These are phyloP conservation scores for Zaprionus obscuricornis DNA, from an alignment of 2,888 invertebrate species.

Conservation along the genomic window DNA sequence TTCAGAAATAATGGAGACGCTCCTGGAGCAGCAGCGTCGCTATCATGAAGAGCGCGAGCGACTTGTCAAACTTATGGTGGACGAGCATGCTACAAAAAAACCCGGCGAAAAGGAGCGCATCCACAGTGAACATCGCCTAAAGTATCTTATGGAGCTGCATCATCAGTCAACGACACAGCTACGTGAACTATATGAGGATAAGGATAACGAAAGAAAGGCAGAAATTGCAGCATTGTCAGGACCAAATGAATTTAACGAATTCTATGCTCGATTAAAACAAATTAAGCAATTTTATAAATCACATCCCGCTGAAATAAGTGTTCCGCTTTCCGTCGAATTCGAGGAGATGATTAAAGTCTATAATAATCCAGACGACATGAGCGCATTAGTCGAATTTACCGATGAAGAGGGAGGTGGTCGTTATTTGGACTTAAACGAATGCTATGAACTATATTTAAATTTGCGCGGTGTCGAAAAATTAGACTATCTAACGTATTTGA, in stretches of 20 bases:
- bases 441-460: constrained; percentile 97
- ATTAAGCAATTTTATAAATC: constrained; percentile 98
- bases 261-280: constrained; percentile 95
- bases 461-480: constrained; percentile 98
- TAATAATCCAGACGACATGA: constrained; percentile 95
- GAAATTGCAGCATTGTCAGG: constrained; percentile 97
- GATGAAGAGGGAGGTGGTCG: constrained; percentile 99
- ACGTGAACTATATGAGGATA: constrained; percentile 97
- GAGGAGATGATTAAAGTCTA: constrained; percentile 95
- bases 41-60: constrained; percentile 99
- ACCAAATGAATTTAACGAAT: constrained; percentile 99
- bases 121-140: constrained; percentile 97
- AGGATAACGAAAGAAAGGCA: constrained; percentile 96
- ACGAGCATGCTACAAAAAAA: constrained; percentile 97
- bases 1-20: constrained; percentile 93
- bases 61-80: constrained; percentile 97
- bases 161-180: constrained; percentile 90
- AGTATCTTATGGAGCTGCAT: constrained; percentile 93
- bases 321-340: constrained; percentile 99
- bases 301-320: constrained; percentile 97
- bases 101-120: constrained; percentile 95
- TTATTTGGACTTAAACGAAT: constrained; percentile 98
- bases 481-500: constrained; percentile 97
- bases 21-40: constrained; percentile 97
- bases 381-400: constrained; percentile 95